A percentile compares a stretch with the other conserved stretches of the same genome.
phyloP scores from a whole-genome alignment of 1,140 invertebrate species.

The Plectrocnemia conspersa region DNA sequence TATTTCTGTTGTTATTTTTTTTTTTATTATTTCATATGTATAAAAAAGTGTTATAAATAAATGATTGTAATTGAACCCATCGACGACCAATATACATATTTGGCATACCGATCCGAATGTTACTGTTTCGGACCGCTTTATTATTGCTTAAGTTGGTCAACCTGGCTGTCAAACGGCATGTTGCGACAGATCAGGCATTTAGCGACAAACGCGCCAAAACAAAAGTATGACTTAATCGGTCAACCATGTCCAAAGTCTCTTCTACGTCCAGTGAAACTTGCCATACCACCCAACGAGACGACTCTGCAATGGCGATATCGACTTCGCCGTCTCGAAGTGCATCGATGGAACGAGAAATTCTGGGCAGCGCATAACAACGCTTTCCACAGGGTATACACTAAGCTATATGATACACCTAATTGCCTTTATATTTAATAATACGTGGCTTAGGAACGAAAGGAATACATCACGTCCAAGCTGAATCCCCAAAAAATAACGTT shows the following conservation, averaged over 20 bases:
- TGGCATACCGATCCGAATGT: no score
- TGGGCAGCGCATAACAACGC: conserved; percentile 68
- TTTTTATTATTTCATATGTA: no score
- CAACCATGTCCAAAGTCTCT: conserved; percentile 75
- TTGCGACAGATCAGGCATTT: no score
- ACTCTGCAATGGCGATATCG: conserved; percentile 60
- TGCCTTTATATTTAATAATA: not conserved
- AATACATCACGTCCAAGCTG: conserved; percentile 56
- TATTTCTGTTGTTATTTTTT: no score
- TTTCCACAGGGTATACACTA: not conserved
- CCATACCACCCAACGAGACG: conserved; percentile 60
- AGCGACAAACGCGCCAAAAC: no score
- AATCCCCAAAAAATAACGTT: conserved; percentile 51
- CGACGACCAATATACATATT: no score
- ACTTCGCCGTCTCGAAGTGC: conserved; percentile 59
- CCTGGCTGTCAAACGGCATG: no score
- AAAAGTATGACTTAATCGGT: conserved; percentile 65
- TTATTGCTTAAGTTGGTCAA: no score
- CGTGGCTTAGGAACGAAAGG: conserved; percentile 60
- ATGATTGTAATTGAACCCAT: no score
- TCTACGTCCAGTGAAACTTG: conserved; percentile 65
- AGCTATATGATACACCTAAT: no score
- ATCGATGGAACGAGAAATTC: conserved; percentile 77
- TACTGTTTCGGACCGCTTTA: no score
- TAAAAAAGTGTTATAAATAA: no score